Conservation (phyloP, 2,888 invertebrate species). For the Altica lythri region DNA sequence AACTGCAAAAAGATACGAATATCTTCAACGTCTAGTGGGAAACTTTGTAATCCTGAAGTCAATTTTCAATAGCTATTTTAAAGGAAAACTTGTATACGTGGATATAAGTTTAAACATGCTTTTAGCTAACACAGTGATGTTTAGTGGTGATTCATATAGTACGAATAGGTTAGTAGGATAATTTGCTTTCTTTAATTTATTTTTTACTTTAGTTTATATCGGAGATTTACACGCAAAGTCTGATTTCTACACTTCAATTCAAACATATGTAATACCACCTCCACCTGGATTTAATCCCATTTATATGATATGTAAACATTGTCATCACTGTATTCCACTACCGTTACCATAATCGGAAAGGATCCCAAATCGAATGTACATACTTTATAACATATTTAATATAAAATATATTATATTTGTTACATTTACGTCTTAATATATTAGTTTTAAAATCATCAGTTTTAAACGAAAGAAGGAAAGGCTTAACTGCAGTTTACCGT, state of each 20-base stretch:
- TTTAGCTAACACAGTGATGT: constrained; percentile 1
- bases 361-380: background rate
- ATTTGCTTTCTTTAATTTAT: background rate
- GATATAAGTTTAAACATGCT: constrained; percentile 11
- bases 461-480: too few species aligned
- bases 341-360: background rate
- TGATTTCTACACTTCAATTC: constrained; percentile 1
- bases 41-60: constrained; percentile 1
- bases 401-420: too few species aligned
- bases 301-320: background rate
- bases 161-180: background rate
- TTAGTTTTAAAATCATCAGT: too few species aligned
- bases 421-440: too few species aligned
- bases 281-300: constrained; percentile 9
- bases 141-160: constrained; percentile 3
- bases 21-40: constrained; percentile 1
- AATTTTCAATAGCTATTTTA: background rate
- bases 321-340: constrained; percentile 1
- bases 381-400: too few species aligned
- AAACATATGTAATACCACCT: constrained; percentile 2
- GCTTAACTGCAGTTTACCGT: too few species aligned
- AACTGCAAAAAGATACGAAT: constrained; percentile 4
- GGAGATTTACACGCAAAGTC: background rate
- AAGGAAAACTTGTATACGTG: constrained; percentile 4
- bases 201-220: background rate